These are phyloP conservation scores for Rhimphoctona megacephalus DNA, from an alignment of 2,888 invertebrate species.

Conservation along the genomic window DNA sequence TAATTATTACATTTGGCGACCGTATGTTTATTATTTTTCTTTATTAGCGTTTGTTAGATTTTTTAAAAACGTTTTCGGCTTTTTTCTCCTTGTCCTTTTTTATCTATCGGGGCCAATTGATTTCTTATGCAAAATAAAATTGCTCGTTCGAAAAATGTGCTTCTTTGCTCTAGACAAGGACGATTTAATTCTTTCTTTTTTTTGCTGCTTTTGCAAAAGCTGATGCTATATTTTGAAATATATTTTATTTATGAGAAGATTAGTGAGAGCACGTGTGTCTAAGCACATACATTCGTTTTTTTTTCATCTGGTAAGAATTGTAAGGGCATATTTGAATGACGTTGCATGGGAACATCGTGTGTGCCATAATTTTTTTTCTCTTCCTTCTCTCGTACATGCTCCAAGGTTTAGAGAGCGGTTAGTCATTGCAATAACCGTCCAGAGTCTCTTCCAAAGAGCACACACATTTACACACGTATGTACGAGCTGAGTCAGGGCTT, in stretches of 20 bases:
- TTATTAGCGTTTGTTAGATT: too few species aligned
- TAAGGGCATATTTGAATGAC: slow-evolving; percentile 45
- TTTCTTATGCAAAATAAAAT: neutral
- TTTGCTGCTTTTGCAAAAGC: neutral
- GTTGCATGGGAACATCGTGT: slow-evolving; percentile 36
- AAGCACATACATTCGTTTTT: slow-evolving; percentile 14
- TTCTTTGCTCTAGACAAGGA: slow-evolving; percentile 3
- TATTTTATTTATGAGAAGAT: slow-evolving; percentile 8
- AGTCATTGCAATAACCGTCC: slow-evolving; percentile 65
- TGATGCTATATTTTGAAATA: neutral
- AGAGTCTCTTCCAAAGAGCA: slow-evolving; percentile 25
- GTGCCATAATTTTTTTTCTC: slow-evolving; percentile 29
- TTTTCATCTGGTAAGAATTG: neutral
- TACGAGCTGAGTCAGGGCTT: slow-evolving; percentile 57
- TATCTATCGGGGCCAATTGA: neutral
- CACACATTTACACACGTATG: neutral
- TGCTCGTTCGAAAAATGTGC: too few species aligned
- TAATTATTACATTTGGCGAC: neutral
- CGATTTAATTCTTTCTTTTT: slow-evolving; percentile 2
- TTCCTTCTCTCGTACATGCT: slow-evolving; percentile 2
- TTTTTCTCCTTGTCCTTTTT: neutral
- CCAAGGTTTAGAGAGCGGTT: slow-evolving; percentile 63
- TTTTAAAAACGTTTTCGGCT: neutral
- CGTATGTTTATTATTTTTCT: neutral
- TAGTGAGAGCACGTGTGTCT: slow-evolving; percentile 25